A percentile compares a stretch with the other conserved stretches of the same genome.
Conservation (phyloP, 2,888 invertebrate species). For the Stenotaenia linearis region DNA sequence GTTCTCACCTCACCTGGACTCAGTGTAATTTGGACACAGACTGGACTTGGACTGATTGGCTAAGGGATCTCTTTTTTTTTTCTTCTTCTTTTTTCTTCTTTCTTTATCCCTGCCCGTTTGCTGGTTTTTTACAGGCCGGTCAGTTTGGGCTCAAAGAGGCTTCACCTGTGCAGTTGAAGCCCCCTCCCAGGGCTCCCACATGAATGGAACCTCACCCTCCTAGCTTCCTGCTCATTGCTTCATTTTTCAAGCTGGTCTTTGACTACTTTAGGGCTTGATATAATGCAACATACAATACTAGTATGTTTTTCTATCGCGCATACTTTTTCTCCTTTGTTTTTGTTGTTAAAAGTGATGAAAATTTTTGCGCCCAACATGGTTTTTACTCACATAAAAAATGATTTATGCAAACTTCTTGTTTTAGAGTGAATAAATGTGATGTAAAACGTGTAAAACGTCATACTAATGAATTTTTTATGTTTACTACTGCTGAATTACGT, state of each 20-base stretch:
- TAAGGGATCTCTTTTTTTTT: neutral
- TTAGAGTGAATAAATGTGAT: neutral
- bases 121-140: constrained; percentile 24
- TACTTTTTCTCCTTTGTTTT: constrained; percentile 12
- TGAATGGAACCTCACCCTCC: constrained; percentile 26
- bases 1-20: constrained; percentile 22
- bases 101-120: neutral
- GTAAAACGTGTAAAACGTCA: no score
- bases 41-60: constrained; percentile 22
- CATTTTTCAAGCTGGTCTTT: constrained; percentile 23
- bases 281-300: constrained; percentile 11
- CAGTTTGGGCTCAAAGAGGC: constrained; percentile 26
- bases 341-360: neutral
- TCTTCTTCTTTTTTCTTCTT: neutral
- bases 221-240: constrained; percentile 23
- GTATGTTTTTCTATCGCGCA: constrained; percentile 2
- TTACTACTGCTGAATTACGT: no score
- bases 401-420: neutral
- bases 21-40: constrained; percentile 17
- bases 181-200: constrained; percentile 6
- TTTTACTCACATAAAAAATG: neutral
- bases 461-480: no score
- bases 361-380: neutral
- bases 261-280: constrained; percentile 20
- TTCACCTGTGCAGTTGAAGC: constrained; percentile 14